Base-by-base conservation (phyloP, 1,140 invertebrate genomes). In the Lasioglossum albipes region DNA sequence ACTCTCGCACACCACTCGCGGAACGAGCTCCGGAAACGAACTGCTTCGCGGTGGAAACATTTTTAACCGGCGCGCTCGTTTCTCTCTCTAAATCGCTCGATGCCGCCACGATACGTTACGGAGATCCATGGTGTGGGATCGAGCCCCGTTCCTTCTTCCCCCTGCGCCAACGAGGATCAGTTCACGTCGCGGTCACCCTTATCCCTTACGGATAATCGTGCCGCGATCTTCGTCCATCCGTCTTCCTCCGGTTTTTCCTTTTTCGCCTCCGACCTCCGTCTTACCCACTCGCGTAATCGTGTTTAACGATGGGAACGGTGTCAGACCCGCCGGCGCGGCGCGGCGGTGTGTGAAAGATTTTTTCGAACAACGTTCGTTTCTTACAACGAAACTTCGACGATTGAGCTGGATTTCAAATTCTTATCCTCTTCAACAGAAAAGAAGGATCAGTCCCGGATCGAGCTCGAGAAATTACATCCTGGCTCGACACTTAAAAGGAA, bases 61-160 rank as follows among this genome's bases (percentile, higher is more conserved):
- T 90, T 91, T 88, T 89, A 89, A 89, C 86, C 76, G 64, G 65
- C 66, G 0, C 61, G 68, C 74, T 87, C 87, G 86, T 89, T 88
- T 82, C 84, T 89, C 87, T 88, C 85, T 85, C 76, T 84, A 83
- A 89, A 87, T 89, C 88, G 87, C 79, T 86, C 86, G 86, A 82
- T 89, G 75, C 80, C 68, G 71, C 72, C 42, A 31, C 88, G 81
- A 88, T 89, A 89, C 84, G 77, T 89, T 89, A 89, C 77, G 54
- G 7, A 71, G 83, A 79, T 81, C 74, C 83, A 65, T 61, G 84
- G 75, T 20, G 22, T 42, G 41, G 72, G 57, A 70, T 61, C 65
- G 41, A 52, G 18, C 71, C 69, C 18, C 75, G 83, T 85, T 85
- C 79, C 84, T 79, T 75, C 52, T n/a, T 70, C 22, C n/a, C 75